These are phyloP conservation scores for Exocentrus adspersus DNA, from an alignment of 2,888 invertebrate genomes.

Conservation along the genomic window DNA sequence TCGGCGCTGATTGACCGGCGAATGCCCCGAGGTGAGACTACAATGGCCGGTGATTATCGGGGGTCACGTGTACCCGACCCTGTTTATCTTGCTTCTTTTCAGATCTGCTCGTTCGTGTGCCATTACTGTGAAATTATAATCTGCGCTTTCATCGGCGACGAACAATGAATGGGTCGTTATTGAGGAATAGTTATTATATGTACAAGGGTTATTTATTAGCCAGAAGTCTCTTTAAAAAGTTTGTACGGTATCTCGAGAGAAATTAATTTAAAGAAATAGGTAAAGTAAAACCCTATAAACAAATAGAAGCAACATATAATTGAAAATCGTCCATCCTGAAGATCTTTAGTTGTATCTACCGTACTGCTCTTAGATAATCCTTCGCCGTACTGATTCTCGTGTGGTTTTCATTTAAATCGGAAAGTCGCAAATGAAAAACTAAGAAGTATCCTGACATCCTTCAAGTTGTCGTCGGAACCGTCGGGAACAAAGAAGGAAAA, in stretches of 20 bases:
- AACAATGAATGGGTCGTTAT: conserved; percentile 25
- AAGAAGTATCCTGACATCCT: background rate
- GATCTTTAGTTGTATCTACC: no score
- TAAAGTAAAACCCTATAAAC: no score
- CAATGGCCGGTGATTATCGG: conserved; percentile 59
- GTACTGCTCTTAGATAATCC: no score
- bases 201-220: no score
- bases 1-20: conserved; percentile 60
- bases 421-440: no score
- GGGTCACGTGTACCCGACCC: conserved; percentile 50
- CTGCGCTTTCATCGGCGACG: conserved; percentile 17
- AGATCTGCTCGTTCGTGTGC: conserved; percentile 35
- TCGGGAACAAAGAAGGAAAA: conserved; percentile 10
- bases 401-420: no score
- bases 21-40: conserved; percentile 56
- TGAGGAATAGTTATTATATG: conserved; percentile 19
- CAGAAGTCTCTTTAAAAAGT: no score
- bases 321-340: no score
- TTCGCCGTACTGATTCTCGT: no score
- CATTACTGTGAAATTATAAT: conserved; percentile 30
- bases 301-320: no score
- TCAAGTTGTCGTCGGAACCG: background rate
- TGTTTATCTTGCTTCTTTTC: conserved; percentile 55
- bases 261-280: no score
- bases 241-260: no score